Evolutionary conservation across 2,888 invertebrate genomes (phyloP), one percentile per base, ranked within the genome.

Genomic region (Papilio elwesi): DNA sequence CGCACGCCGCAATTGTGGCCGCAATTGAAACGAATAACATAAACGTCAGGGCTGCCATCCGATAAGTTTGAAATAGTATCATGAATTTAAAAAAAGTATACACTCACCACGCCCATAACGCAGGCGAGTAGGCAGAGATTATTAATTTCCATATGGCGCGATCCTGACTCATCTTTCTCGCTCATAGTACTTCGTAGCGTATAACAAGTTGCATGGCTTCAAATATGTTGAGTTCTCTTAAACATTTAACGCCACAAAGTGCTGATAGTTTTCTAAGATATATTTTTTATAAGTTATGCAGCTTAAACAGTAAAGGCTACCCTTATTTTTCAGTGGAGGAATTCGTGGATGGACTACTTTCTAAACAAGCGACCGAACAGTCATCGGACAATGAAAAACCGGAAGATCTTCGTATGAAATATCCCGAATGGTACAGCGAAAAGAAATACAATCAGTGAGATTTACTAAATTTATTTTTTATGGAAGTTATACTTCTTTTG

Each of bases 371-470:
- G 0, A 77, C 79, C 15, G 85, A 88, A 57, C 82, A 85, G 59
- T 90, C 93, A 0, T 94, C 94, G 12, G 94, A 94, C 79, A 82
- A 82, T 6, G 88, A 83, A 0, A 86, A 89, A 57, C 83, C 86
- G 1, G 93, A 93, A 16, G 87, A 93, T 62, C 78, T 90, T 0
- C 87, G 88, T 3, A 84, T 95, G 78, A 92, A 94, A 74, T 82
- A 96, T 66, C 97, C 97, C 0, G 82, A 94, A 47, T 97, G 95
- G 94, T 97, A 95, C 82, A 95, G 97, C 83, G 95, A 95, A 75
- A 87, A 95, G 71, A 93, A 95, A 82, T 97, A 95, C 81, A 95
- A 94, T 83, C 94, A 93, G 96, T 96, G 82, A 87, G 92, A 82
- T 16, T 75, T 57, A 66, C 26, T 26, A 2, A 26, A 26, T 26